These are phyloP conservation scores for Noturus placidus DNA, from an alignment of 2,113 vertebrate genomes.

Conservation along the genomic window DNA sequence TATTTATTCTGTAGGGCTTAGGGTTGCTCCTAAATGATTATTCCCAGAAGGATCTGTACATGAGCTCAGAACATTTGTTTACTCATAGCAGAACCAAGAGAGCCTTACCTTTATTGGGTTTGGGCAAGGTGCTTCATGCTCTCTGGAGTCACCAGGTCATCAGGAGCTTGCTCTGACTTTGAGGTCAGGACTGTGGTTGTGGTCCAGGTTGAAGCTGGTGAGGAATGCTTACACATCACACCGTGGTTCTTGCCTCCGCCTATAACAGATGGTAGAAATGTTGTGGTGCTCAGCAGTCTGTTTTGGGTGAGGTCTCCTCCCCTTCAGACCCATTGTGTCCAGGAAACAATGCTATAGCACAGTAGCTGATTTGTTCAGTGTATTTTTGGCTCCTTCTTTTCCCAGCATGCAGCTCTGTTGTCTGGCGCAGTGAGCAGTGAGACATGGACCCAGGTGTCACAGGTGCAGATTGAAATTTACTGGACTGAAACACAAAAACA, in stretches of 20 bases:
- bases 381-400: too few species aligned
- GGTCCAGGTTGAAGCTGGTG: background rate
- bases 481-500: too few species aligned
- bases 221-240: too few species aligned
- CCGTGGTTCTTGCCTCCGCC: too few species aligned
- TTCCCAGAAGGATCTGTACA: background rate
- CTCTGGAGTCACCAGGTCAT: background rate
- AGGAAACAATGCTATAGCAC: background rate
- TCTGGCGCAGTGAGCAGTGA: too few species aligned
- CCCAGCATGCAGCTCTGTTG: too few species aligned
- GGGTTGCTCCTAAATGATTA: background rate
- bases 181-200: background rate
- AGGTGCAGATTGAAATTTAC: too few species aligned
- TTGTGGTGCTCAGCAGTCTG: background rate
- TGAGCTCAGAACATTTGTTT: background rate
- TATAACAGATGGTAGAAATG: too few species aligned
- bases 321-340: too few species aligned
- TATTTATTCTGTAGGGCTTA: background rate
- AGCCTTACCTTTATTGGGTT: background rate
- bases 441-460: too few species aligned
- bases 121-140: background rate
- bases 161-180: background rate
- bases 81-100: too few species aligned
- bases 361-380: background rate
- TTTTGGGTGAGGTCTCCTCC: too few species aligned